Evolutionary conservation across 2,888 invertebrate species (phyloP), one percentile per base, ranked within the genome.

Genomic region (Sesia bembeciformis): DNA sequence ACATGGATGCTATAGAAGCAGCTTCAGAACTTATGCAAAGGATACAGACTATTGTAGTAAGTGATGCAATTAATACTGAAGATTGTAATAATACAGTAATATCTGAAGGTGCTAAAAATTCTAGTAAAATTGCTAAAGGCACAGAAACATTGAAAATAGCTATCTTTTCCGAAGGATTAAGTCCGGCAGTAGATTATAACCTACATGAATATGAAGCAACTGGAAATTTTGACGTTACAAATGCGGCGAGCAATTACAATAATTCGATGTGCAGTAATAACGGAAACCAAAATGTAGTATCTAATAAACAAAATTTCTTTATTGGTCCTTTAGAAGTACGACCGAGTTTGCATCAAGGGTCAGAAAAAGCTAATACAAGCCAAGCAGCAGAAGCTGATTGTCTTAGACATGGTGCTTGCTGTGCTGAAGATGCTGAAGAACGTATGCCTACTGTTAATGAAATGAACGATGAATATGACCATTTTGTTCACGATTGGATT

Each of bases 401-500:
- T 46, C 23, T n/a, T 4, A 23, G 46, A 4, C 46, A 23, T 46
- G 46, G 46, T 3, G 8, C 46, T 46, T 46, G 46, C 23, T 46
- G 46, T 3, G n/a, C 46, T 5, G 23, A 46, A 46, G 23, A 40
- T 41, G 40, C 52, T n/a, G 46, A 46, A 8, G 46, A 46, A 46
- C 46, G 23, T n/a, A n/a, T 4, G 46, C 46, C 23, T 46, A 46
- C n/a, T 23, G 46, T 65, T 1, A 62, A 67, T 49, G 60, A 66
- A 56, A 40, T 78, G 2, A 72, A 79, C 40, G 64, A 68, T 4
- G 66, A 73, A 6, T 79, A 70, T 54, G 70, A 73, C 43, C 58
- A 66, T 39, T 82, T 66, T 58, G 43, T 81, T 3, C 68, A 67
- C 56, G 56, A 72, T 6, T 83, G 83, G 83, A 67, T 78, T 0